These are phyloP conservation scores for Eupeodes luniger DNA, from an alignment of 2,888 invertebrate genomes.

Conservation along the genomic window DNA sequence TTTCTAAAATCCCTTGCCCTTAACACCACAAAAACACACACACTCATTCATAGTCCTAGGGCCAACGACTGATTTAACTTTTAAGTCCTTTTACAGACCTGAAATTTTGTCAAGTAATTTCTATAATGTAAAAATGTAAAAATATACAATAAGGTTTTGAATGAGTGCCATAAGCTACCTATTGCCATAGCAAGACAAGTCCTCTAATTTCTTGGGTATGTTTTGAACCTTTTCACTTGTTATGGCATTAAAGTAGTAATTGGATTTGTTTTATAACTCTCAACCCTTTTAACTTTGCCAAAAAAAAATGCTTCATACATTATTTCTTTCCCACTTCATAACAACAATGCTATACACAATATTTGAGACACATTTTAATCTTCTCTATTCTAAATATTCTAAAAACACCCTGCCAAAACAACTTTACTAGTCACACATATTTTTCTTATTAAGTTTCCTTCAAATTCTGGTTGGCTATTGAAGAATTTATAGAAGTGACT, in stretches of 20 bases:
- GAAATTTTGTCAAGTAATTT: conserved; percentile 6
- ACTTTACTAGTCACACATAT: conserved; percentile 1
- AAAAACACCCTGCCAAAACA: neutral
- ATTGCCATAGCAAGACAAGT: neutral
- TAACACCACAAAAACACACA: neutral
- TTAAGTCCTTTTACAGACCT: neutral
- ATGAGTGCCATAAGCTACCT: neutral
- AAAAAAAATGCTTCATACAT: neutral
- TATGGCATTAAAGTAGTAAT: neutral
- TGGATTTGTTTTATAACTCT: neutral
- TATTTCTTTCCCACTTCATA: neutral
- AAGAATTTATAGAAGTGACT: neutral
- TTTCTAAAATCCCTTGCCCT: conserved; percentile 52
- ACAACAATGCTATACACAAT: neutral
- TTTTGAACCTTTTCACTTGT: neutral
- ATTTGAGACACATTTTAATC: neutral
- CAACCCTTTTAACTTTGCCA: neutral
- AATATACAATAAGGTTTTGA: neutral
- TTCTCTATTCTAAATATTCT: neutral
- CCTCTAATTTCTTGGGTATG: neutral
- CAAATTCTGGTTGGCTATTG: neutral
- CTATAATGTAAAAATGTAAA: neutral
- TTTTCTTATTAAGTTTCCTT: neutral
- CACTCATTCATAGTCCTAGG: neutral
- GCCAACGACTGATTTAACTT: conserved; percentile 25